Evolutionary conservation across 2,797 vertebrate species (phyloP), one percentile per base, ranked within the genome.

Genomic region (Sardinella longiceps): DNA sequence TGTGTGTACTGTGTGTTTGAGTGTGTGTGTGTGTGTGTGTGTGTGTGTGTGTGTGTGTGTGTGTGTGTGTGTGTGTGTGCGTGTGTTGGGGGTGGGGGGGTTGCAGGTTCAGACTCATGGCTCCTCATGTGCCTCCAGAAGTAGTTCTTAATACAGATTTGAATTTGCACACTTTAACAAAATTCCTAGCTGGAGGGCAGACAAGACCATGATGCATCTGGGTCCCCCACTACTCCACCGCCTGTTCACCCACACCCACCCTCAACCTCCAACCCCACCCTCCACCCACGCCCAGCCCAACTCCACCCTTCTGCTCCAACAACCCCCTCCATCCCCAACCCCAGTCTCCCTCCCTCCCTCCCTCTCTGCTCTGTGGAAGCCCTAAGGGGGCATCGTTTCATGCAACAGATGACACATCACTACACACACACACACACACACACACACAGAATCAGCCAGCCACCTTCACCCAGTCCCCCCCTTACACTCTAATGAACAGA

Each of bases 81-180:
- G 93, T 90, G 91, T 90, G 89, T 88, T 90, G 86, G 84, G 81
- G 82, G 91, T 92, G 90, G 87, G 89, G 90, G 92, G 89, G 5
- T 84, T 90, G 93, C 92, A 80, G 48, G 88, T 88, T 86, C 85
- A 88, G 85, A 83, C 60, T 84, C 86, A 80, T 84, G 84, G 87
- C 84, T 91, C 93, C 93, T 94, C 93, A 94, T 94, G 92, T 95
- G 93, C 93, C 94, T 94, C 93, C 93, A 94, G 92, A 93, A 92
- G 90, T 93, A 90, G 92, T 94, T 94, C 94, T 95, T 94, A 95
- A 95, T 95, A 95, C 95, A 95, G 95, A 95, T 95, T 95, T 94
- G 93, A 95, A 95, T 95, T 95, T 94, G 91, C 92, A 94, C 92
- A 92, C 93, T 93, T 94, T 94, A 63, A 63, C 92, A 93, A 92